These are phyloP conservation scores for Rhinolophus sinicus DNA, from an alignment of 2,113 vertebrate genomes.

Conservation along the genomic window DNA sequence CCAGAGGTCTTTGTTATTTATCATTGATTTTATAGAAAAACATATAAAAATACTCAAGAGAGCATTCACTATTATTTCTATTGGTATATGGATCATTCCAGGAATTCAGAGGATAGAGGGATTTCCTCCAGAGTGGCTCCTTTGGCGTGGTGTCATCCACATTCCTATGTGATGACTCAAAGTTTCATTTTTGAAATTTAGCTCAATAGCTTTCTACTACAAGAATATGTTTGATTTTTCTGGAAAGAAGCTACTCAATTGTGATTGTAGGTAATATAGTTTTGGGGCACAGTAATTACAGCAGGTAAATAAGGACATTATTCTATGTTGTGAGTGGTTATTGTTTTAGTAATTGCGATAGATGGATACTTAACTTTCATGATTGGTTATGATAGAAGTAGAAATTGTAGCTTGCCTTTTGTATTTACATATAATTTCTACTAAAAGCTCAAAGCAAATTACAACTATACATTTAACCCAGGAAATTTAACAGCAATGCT, in stretches of 20 bases:
- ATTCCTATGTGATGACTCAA: not conserved
- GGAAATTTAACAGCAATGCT: not conserved
- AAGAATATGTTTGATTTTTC: not conserved
- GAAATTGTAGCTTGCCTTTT: not conserved
- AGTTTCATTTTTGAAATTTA: constrained; percentile 29
- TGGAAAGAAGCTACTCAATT: not conserved
- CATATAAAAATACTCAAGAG: not conserved
- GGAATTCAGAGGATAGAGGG: not conserved
- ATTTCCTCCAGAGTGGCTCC: not conserved
- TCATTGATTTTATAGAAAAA: not conserved
- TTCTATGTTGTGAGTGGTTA: not conserved
- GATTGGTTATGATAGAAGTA: not conserved
- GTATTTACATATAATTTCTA: not conserved
- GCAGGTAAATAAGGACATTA: not conserved
- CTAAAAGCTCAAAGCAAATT: not conserved
- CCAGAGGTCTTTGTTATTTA: not conserved
- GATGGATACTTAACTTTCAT: not conserved
- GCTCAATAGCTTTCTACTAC: not conserved
- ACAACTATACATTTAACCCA: not conserved
- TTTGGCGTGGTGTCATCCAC: not conserved
- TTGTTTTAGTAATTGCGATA: not conserved
- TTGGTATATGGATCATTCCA: not conserved
- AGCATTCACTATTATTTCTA: not conserved
- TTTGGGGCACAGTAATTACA: not conserved
- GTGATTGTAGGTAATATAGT: not conserved